Evolutionary conservation across 2,888 invertebrate genomes (phyloP).

Genomic region (Pterostichus madidus): DNA sequence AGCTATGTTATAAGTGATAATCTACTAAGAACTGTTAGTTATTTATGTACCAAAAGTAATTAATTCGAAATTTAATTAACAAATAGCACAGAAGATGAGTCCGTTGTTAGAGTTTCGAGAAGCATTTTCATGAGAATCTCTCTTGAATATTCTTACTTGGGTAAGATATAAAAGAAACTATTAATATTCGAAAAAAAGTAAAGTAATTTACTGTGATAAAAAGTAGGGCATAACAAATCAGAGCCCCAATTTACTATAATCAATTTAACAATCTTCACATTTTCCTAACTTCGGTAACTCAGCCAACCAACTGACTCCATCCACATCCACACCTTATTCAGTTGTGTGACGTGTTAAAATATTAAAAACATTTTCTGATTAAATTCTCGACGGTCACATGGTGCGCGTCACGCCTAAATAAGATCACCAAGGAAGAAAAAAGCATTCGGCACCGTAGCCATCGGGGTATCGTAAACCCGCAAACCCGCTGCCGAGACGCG

Average conservation of each 20-base stretch:
- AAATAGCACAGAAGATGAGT: too few relatives aligned
- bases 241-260: not conserved
- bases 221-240: not conserved
- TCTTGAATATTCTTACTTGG: too few relatives aligned
- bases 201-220: not conserved
- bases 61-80: too few relatives aligned
- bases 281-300: not conserved
- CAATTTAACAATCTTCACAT: constrained; percentile 3
- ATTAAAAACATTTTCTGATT: constrained; percentile 38
- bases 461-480: constrained; percentile 28
- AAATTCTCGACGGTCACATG: constrained; percentile 38
- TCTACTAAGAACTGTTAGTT: too few relatives aligned
- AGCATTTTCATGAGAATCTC: too few relatives aligned
- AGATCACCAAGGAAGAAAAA: constrained; percentile 50
- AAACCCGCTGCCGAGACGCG: not conserved
- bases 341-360: constrained; percentile 41
- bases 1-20: too few relatives aligned
- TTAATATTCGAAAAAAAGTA: too few relatives aligned
- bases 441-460: constrained; percentile 23
- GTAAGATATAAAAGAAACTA: too few relatives aligned
- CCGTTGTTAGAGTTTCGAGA: too few relatives aligned
- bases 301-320: not conserved
- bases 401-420: constrained; percentile 41
- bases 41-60: too few relatives aligned
- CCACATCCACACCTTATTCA: not conserved